Base-by-base conservation (phyloP, 2,797 vertebrate genomes). In the Sebastiscus albofasciatus region DNA sequence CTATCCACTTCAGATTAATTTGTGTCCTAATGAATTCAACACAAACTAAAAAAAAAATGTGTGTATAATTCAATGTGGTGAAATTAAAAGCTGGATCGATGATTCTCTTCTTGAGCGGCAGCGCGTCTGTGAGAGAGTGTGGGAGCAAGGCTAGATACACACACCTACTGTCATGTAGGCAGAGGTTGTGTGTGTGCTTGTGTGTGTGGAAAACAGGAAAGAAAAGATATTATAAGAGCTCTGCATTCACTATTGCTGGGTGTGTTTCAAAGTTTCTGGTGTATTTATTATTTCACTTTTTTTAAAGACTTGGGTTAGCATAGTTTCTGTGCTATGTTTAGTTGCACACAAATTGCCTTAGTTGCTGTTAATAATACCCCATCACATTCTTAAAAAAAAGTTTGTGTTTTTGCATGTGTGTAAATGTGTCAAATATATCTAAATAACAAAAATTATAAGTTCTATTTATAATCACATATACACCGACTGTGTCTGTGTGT, bases 1-100 rank as follows among this genome's bases (percentile, higher is more conserved):
- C 66, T 16, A 61, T 85, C 77, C 66, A 72, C 69, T 86, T 73
- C 13, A 55, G 71, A 87, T 88, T 79, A 59, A 88, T 87, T 76
- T 72, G 61, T n/a, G 20, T 56, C 68, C 59, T 78, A 80, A 79
- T 83, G 54, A 89, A 73, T 89, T 79, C 33, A 66, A 86, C 80
- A 78, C 55, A 85, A 71, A 67, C 70, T 86, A 1, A 55, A 54
- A 79, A 89, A 79, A 81, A 82, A 83, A 90, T 4, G 0, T 61
- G 46, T n/a, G 31, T 29, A 72, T 76, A 87, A 88, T 82, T 84
- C 39, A 86, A 68, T 64, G 62, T 0, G 26, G 33, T 67, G 49
- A 72, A 86, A 85, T 90, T 80, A 86, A 90, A 92, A 67, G 29
- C 46, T 12, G 31, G 68, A 85, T 91, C 22, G 20, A 85, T 80